Evolutionary conservation across 2,888 invertebrate genomes (phyloP).

Genomic region (Conops quadrifasciatus): DNA sequence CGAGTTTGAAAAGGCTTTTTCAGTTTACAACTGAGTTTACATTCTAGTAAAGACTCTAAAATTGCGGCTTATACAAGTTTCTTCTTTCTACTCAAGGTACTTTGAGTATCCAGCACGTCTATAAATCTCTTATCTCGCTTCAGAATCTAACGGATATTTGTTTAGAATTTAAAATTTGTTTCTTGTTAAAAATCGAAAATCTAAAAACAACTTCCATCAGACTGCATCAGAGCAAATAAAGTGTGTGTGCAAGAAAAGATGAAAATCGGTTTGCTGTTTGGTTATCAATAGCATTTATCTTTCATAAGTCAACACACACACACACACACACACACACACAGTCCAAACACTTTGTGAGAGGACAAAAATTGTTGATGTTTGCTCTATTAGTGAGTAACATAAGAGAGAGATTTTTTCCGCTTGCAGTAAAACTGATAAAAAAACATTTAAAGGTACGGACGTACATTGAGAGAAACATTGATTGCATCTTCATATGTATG

Average conservation of each 20-base stretch:
- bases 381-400: conserved; percentile 18
- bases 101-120: too few relatives aligned
- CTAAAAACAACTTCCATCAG: neutral
- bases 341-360: neutral
- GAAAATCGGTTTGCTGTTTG: neutral
- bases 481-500: too few relatives aligned
- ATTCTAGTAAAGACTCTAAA: too few relatives aligned
- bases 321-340: too few relatives aligned
- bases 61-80: too few relatives aligned
- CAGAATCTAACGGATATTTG: conserved; percentile 12
- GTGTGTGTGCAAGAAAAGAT: neutral
- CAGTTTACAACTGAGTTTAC: too few relatives aligned
- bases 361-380: conserved; percentile 15
- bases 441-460: conserved; percentile 5
- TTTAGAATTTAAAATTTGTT: conserved; percentile 22
- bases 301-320: too few relatives aligned
- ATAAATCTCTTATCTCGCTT: conserved; percentile 15
- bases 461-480: too few relatives aligned
- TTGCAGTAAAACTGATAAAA: conserved; percentile 54
- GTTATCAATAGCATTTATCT: conserved; percentile 25
- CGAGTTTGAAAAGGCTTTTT: too few relatives aligned
- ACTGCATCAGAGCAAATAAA: conserved; percentile 22
- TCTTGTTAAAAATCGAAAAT: conserved; percentile 19
- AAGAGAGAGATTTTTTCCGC: too few relatives aligned
- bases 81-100: too few relatives aligned